Percentiles rank a stretch among this genome's conserved stretches.
phyloP scores from a whole-genome alignment of 2,888 invertebrate species.

The Epiblema foenella region DNA sequence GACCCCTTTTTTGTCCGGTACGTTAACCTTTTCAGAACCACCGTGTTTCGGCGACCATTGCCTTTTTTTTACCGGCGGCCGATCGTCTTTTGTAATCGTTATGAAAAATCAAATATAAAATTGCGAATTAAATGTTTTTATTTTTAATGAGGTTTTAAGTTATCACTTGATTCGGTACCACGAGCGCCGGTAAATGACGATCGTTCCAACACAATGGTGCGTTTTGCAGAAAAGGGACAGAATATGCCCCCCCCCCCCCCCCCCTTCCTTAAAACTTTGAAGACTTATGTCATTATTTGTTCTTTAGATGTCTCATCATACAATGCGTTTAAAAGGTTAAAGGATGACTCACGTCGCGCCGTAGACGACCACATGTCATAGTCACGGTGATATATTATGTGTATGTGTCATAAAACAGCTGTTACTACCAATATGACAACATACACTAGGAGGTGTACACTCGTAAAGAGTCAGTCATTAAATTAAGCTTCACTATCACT shows the following conservation, averaged over 20 bases:
- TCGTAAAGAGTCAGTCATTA: too few relatives aligned
- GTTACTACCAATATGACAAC: too few relatives aligned
- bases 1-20: slow-evolving; percentile 77
- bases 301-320: too few relatives aligned
- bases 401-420: neutral
- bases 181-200: too few relatives aligned
- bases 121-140: slow-evolving; percentile 12
- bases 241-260: too few relatives aligned
- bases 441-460: too few relatives aligned
- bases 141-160: neutral
- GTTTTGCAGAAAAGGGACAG: too few relatives aligned
- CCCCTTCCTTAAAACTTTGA: too few relatives aligned
- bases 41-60: slow-evolving; percentile 59
- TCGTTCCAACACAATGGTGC: too few relatives aligned
- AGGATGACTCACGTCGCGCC: neutral
- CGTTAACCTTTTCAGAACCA: slow-evolving; percentile 75
- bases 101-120: slow-evolving; percentile 38
- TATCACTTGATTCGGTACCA: too few relatives aligned
- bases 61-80: slow-evolving; percentile 34
- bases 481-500: too few relatives aligned
- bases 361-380: neutral
- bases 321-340: neutral
- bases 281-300: too few relatives aligned
- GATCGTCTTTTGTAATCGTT: slow-evolving; percentile 36
- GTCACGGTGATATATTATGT: neutral